phyloP scores from a whole-genome alignment of 2,797 vertebrate species.

The Rhabdophis nuchalis region DNA sequence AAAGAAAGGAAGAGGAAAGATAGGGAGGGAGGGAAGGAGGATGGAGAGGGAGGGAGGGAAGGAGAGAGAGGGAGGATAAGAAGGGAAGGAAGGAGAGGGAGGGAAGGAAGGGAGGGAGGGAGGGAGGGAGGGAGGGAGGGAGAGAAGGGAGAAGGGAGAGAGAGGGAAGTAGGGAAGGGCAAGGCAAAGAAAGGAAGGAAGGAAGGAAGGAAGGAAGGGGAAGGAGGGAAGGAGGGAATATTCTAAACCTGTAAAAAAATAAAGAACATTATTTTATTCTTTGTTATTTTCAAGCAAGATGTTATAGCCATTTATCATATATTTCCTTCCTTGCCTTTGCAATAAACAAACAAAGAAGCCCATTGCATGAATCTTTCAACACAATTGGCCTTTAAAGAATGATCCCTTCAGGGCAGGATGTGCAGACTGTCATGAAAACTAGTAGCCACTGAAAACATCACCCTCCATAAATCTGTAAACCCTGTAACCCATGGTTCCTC shows the following conservation, averaged over 20 bases:
- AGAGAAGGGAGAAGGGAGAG: too few relatives aligned
- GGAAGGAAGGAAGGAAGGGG: not conserved
- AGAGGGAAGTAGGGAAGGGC: too few relatives aligned
- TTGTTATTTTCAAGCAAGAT: not conserved
- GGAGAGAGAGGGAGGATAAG: too few relatives aligned
- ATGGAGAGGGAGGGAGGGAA: too few relatives aligned
- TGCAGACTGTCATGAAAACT: not conserved
- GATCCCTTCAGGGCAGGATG: not conserved
- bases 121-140: too few relatives aligned
- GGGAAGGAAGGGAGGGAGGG: too few relatives aligned
- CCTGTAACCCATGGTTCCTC: not conserved
- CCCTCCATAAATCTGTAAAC: not conserved
- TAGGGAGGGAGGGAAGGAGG: too few relatives aligned
- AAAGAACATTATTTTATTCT: not conserved
- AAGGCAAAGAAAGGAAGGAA: too few relatives aligned
- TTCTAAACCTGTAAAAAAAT: not conserved
- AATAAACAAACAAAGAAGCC: not conserved
- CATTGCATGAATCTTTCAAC: not conserved
- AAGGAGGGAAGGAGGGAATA: not conserved
- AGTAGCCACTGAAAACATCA: not conserved
- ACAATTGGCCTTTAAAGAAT: not conserved
- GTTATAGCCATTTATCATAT: not conserved
- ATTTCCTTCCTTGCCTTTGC: not conserved
- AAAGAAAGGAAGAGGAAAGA: too few relatives aligned
- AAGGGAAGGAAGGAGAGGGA: too few relatives aligned